A percentile compares a stretch with the other conserved stretches of the same genome.
Conservation (phyloP, 2,113 vertebrate genomes). For the Takifugu flavidus region DNA sequence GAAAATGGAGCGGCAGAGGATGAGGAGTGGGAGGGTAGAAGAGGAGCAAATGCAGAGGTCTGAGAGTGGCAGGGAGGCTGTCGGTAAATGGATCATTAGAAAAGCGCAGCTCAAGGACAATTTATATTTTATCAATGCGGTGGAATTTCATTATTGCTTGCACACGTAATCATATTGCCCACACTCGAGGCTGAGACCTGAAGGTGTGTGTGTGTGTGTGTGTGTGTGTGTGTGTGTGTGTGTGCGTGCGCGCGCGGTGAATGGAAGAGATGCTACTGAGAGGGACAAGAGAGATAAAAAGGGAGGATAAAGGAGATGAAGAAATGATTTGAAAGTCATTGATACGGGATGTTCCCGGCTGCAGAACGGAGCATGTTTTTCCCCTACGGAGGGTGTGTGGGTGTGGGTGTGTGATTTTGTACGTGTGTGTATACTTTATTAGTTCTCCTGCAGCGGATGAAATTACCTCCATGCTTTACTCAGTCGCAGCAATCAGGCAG, state of each 20-base stretch:
- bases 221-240: not conserved
- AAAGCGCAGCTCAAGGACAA: constrained; percentile 99
- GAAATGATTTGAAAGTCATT: constrained; percentile 89
- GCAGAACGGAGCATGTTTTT: constrained; percentile 72
- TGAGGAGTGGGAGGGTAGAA: constrained; percentile 53
- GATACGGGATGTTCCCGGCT: constrained; percentile 70
- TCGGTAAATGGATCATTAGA: constrained; percentile 99
- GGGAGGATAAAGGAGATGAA: constrained; percentile 81
- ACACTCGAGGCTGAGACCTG: constrained; percentile 82
- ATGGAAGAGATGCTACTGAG: constrained; percentile 24
- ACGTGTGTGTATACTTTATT: constrained; percentile 63
- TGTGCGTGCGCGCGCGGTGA: not conserved
- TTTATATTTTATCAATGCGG: constrained; percentile 99
- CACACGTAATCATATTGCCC: constrained; percentile 98
- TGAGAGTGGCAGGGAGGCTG: constrained; percentile 92
- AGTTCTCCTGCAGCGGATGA: constrained; percentile 92
- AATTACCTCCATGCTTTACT: constrained; percentile 99
- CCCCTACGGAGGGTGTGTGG: constrained; percentile 66
- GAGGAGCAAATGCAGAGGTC: constrained; percentile 46
- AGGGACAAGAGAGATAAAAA: constrained; percentile 3
- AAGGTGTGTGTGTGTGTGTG: constrained; percentile 7
- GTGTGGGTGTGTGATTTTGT: constrained; percentile 10
- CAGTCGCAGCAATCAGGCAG: constrained; percentile 95
- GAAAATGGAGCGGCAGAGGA: constrained; percentile 8
- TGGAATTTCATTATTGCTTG: constrained; percentile 98